Base-by-base conservation (phyloP, 2,113 vertebrate genomes). In the Maccullochella peelii region DNA sequence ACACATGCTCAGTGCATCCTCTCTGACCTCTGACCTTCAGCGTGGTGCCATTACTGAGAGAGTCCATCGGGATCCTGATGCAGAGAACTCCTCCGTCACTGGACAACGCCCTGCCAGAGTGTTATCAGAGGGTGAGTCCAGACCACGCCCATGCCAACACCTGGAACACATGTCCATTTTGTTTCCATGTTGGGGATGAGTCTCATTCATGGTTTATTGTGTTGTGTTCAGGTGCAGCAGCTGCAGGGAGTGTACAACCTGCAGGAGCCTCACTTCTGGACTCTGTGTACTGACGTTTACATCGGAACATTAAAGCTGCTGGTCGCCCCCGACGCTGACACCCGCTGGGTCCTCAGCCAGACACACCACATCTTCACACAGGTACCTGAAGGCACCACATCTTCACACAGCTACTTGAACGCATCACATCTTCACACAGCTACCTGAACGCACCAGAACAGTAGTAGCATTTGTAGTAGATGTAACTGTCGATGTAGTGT, bases 251-350 rank as follows among this genome's bases (percentile, higher is more conserved):
- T 99, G 25, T 99, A 99, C 90, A 98, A 95, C 92, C 93, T 99
- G 66, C 97, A 98, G 59, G 98, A 99, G n/a, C 97, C 98, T 10
- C 98, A 99, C 69, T 99, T 99, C 93, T 99, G 98, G 98, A 99
- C 98, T 1, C 95, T 99, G 50, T 99, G 98, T 88, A 97, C 97
- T 0, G 98, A 99, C 49, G 97, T 99, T 83, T 98, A 98, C 75
- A 95, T 99, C 47, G 98, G 98, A 14, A 99, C 98, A 2, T 86
- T 99, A 68, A 99, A 99, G 93, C 95, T 99, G 88, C 88, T 98
- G 9, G 96, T 99, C 2, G 97, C 98, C 8, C 98, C 98, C 14
- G 97, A 99, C 67, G 97, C 98, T 23, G 98, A 99, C 87, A 92
- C 97, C 27, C 96, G 96, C 86, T 99, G 98, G 98, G 97, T 99